These are phyloP conservation scores for Myripristis jacobus DNA, from an alignment of 2,797 vertebrate species.

Conservation along the genomic window DNA sequence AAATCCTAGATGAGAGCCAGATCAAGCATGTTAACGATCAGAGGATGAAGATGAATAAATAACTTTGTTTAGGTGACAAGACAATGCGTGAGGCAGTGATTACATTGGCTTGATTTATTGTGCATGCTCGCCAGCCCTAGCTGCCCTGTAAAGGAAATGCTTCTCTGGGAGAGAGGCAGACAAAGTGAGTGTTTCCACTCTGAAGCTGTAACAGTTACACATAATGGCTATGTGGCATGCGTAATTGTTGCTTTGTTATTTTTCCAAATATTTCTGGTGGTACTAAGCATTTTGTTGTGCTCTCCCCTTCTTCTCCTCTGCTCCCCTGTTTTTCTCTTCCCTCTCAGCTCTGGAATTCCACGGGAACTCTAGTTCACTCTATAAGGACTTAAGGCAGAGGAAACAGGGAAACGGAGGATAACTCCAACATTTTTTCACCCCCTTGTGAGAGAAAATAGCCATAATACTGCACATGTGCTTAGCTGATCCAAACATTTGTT, in stretches of 20 bases:
- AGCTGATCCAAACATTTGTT: slow-evolving; percentile 52
- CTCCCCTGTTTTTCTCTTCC: neutral
- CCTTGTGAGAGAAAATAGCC: slow-evolving; percentile 40
- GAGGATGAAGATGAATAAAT: slow-evolving; percentile 51
- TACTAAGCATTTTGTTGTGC: slow-evolving; percentile 56
- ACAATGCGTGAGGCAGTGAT: slow-evolving; percentile 56
- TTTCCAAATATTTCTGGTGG: slow-evolving; percentile 69
- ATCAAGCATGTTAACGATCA: slow-evolving; percentile 37
- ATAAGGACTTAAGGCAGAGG: slow-evolving; percentile 31
- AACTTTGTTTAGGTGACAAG: slow-evolving; percentile 59
- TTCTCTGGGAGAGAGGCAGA: slow-evolving; percentile 53
- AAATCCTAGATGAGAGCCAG: slow-evolving; percentile 52
- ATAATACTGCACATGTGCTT: slow-evolving; percentile 48
- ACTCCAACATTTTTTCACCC: slow-evolving; percentile 23
- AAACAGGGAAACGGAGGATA: slow-evolving; percentile 35
- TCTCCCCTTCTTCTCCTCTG: neutral
- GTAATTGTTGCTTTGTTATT: slow-evolving; percentile 76
- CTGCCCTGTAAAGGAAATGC: slow-evolving; percentile 51
- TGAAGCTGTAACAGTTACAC: slow-evolving; percentile 63
- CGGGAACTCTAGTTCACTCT: slow-evolving; percentile 44
- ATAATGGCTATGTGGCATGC: slow-evolving; percentile 73
- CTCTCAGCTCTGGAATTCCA: slow-evolving; percentile 49
- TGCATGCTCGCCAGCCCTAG: slow-evolving; percentile 37
- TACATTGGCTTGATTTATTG: slow-evolving; percentile 66
- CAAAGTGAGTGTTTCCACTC: slow-evolving; percentile 41